Evolutionary conservation across 2,888 invertebrate genomes (phyloP).

Genomic region (Apeira syringaria): DNA sequence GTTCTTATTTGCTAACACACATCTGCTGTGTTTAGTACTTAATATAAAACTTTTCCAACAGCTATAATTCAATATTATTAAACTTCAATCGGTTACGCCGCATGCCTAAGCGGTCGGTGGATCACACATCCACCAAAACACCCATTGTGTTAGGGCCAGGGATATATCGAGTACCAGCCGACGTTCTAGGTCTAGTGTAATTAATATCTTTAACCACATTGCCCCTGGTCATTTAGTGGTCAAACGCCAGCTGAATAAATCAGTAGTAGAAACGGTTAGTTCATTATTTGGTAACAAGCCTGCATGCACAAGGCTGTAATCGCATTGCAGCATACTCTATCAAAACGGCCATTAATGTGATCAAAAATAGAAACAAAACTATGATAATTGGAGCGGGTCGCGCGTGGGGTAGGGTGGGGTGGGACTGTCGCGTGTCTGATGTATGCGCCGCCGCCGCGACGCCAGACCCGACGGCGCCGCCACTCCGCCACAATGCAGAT

Average conservation of each 20-base stretch:
- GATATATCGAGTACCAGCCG: too few relatives aligned
- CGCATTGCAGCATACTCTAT: slow-evolving; percentile 40
- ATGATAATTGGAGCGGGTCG: slow-evolving; percentile 64
- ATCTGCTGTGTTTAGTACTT: not conserved
- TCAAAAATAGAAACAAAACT: slow-evolving; percentile 61
- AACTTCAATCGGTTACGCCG: too few relatives aligned
- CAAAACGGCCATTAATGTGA: slow-evolving; percentile 47
- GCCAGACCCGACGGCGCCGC: slow-evolving; percentile 79
- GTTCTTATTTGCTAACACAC: not conserved
- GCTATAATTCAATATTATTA: not conserved
- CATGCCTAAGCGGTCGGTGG: too few relatives aligned
- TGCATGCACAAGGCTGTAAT: slow-evolving; percentile 23
- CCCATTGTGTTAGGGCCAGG: too few relatives aligned
- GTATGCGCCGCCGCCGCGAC: slow-evolving; percentile 79
- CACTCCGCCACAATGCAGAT: slow-evolving; percentile 77
- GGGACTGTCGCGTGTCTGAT: slow-evolving; percentile 74
- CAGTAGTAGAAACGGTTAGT: slow-evolving; percentile 3
- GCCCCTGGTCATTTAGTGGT: too few relatives aligned
- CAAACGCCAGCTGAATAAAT: too few relatives aligned
- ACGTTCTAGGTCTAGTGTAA: too few relatives aligned
- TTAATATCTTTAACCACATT: too few relatives aligned
- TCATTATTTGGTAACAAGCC: slow-evolving; percentile 13
- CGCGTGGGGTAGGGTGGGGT: slow-evolving; percentile 33
- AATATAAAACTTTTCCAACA: not conserved
- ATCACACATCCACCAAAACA: too few relatives aligned